Base-by-base conservation (phyloP, 2,797 vertebrate genomes). In the Helostoma temminkii region DNA sequence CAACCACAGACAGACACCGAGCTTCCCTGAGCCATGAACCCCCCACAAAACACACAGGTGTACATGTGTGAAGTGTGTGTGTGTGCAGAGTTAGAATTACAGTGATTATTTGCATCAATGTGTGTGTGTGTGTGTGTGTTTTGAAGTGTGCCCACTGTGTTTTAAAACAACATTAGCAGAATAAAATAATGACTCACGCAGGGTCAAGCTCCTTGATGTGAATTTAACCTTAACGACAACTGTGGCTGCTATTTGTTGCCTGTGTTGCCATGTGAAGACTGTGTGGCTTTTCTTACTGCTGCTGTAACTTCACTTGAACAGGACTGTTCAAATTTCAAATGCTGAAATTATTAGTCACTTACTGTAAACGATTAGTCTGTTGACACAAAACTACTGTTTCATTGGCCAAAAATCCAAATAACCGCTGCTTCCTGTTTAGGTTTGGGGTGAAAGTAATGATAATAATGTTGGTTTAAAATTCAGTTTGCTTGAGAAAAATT, bases 1-100 rank as follows among this genome's bases (percentile, higher is more conserved):
- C 91, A 94, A 94, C 92, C 77, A 78, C 83, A 80, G 86, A 82
- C 70, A 85, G 85, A 89, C 81, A 78, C 75, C 71, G 74, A 73
- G 74, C 75, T 84, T 79, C 65, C 57, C 25, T 19, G 66, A 82
- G 52, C 50, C 71, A 46, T 32, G 28, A 65, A 62, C 46, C 80
- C 68, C 74, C 66, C 4, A 11, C 78, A 73, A n/a, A 67, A 69
- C 60, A 71, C 57, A 37, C 1, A 14, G 30, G 65, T 66, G 54
- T 61, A 48, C 42, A 15, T 69, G 25, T 69, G 56, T 68, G 41
- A 26, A 53, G 21, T 28, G 24, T 41, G 42, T 48, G 30, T 49
- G 59, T 36, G 57, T 46, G 34, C 0, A 54, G 9, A 36, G 24
- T n/a, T 43, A 24, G 32, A 63, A 67, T 71, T n/a, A 48, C 37